Percentiles rank a stretch among this genome's conserved stretches.
These are phyloP conservation scores for Rhinoraja longicauda DNA, from an alignment of 2,797 vertebrate species.

Conservation along the genomic window DNA sequence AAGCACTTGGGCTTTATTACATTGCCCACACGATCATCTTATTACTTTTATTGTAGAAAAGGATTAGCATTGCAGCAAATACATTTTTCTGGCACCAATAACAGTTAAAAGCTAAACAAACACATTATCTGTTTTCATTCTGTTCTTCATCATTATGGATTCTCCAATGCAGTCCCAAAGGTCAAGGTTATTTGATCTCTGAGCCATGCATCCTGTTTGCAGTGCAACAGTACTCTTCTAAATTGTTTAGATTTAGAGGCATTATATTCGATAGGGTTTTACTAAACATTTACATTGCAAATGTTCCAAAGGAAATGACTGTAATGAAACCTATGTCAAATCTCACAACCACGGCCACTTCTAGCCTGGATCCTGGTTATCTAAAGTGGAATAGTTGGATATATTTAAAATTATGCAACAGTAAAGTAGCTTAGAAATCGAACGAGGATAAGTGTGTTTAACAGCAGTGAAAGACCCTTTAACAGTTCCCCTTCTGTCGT, in stretches of 20 bases:
- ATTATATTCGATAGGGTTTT: not conserved
- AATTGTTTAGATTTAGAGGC: not conserved
- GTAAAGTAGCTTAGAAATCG: not conserved
- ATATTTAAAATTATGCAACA: not conserved
- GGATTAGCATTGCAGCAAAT: not conserved
- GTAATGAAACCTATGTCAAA: not conserved
- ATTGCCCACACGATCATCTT: not conserved
- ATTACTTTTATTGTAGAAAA: no score
- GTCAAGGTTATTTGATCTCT: not conserved
- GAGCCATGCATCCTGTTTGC: slow-evolving; percentile 12
- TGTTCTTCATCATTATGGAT: not conserved
- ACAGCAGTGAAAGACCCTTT: not conserved
- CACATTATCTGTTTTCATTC: slow-evolving; percentile 1
- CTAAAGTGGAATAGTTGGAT: not conserved
- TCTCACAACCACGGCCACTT: not conserved
- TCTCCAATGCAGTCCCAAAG: not conserved
- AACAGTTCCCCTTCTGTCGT: slow-evolving; percentile 14
- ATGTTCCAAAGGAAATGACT: not conserved
- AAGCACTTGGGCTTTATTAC: not conserved
- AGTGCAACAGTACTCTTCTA: slow-evolving; percentile 1
- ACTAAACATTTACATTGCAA: not conserved
- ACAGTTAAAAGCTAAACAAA: not conserved
- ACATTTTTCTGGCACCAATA: not conserved
- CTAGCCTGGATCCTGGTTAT: not conserved
- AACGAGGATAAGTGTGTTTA: not conserved